Evolutionary conservation across 2,888 invertebrate genomes (phyloP).

Genomic region (Emmelina monodactyla): DNA sequence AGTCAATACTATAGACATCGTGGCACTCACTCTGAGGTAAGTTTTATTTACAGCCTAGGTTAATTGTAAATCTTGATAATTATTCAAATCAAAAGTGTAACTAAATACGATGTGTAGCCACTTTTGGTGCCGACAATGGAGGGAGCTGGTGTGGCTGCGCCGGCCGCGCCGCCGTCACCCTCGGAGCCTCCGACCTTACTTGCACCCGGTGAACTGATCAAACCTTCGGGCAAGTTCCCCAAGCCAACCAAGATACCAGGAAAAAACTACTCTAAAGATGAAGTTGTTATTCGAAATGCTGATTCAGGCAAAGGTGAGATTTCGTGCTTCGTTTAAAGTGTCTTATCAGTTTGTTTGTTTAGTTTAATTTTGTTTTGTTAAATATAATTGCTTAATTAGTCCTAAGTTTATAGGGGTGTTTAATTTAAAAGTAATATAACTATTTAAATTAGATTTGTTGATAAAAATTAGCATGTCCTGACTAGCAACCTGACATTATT

Average conservation of each 20-base stretch:
- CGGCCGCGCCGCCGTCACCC: constrained; percentile 67
- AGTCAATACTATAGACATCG: constrained; percentile 83
- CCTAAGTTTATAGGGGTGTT: background rate
- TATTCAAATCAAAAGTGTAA: background rate
- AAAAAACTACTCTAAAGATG: constrained; percentile 94
- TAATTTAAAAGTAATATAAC: too few species aligned
- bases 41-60: constrained; percentile 1
- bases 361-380: too few species aligned
- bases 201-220: constrained; percentile 84
- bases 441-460: background rate
- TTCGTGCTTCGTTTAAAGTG: too few species aligned
- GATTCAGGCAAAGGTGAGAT: constrained; percentile 92
- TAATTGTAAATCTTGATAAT: too few species aligned
- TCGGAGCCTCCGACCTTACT: constrained; percentile 68
- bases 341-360: background rate
- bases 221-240: constrained; percentile 86
- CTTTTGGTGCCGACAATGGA: constrained; percentile 60
- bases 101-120: constrained; percentile 32
- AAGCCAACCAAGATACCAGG: constrained; percentile 91
- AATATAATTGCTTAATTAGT: too few species aligned
- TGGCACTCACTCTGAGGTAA: constrained; percentile 68
- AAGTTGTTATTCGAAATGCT: constrained; percentile 92
- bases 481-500: too few species aligned
- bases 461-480: background rate
- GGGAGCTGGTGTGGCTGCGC: constrained; percentile 54